Conservation (phyloP, 2,888 invertebrate species). For the Trimorus sp. region DNA sequence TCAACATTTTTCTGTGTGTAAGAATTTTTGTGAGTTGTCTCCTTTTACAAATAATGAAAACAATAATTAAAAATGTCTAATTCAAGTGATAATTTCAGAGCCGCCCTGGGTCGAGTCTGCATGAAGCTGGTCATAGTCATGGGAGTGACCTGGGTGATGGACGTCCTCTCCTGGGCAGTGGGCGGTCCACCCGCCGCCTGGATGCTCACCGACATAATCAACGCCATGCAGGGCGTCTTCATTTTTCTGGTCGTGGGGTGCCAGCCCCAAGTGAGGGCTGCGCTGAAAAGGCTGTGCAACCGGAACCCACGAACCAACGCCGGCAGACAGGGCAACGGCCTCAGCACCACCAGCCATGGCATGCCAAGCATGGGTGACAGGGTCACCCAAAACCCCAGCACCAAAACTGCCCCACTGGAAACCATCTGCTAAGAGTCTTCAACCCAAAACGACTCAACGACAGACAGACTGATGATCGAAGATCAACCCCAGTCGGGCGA, state of each 20-base stretch:
- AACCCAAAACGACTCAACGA: conserved; percentile 29
- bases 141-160: conserved; percentile 90
- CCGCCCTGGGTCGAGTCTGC: conserved; percentile 91
- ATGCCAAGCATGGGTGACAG: conserved; percentile 91
- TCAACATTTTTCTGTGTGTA: no score
- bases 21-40: no score
- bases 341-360: conserved; percentile 90
- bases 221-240: conserved; percentile 93
- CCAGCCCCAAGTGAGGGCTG: conserved; percentile 91
- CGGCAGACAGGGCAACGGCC: conserved; percentile 85
- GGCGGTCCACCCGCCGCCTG: conserved; percentile 91
- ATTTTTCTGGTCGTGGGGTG: conserved; percentile 95
- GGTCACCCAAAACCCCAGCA: conserved; percentile 87
- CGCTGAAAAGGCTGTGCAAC: conserved; percentile 86
- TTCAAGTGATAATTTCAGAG: conserved; percentile 83
- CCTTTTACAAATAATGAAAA: no score
- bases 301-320: conserved; percentile 83
- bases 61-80: neutral
- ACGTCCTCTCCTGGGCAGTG: conserved; percentile 91
- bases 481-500: neutral
- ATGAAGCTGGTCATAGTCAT: conserved; percentile 92
- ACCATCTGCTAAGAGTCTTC: conserved; percentile 82
- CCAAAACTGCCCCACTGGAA: conserved; percentile 84
- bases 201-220: conserved; percentile 92
- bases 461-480: conserved; percentile 49